Evolutionary conservation across 1,140 invertebrate species (phyloP).

Genomic region (Mesaphorura yosii): DNA sequence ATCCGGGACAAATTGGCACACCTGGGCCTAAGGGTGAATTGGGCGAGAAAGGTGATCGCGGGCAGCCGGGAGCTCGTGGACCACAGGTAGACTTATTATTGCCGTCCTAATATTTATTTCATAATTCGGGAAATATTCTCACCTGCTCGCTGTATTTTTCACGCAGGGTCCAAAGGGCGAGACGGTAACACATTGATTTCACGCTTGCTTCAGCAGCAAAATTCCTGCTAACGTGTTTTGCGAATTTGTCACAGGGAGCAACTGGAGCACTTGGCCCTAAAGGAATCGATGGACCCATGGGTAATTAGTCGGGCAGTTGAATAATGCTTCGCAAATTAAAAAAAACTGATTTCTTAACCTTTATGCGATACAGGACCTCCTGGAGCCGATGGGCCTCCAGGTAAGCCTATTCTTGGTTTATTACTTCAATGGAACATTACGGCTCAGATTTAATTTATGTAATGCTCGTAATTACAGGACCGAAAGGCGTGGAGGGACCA

Average conservation of each 20-base stretch:
- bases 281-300: constrained; percentile 32
- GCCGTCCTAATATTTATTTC: too few relatives aligned
- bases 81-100: constrained; percentile 47
- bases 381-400: constrained; percentile 44
- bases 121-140: too few relatives aligned
- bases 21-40: constrained; percentile 55
- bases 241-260: constrained; percentile 30
- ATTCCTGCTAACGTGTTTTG: constrained; percentile 8
- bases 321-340: too few relatives aligned
- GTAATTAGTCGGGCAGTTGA: neutral
- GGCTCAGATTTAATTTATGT: neutral
- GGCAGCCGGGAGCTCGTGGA: constrained; percentile 35
- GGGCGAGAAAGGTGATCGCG: constrained; percentile 55
- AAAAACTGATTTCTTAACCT: too few relatives aligned
- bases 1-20: constrained; percentile 36
- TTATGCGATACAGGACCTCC: neutral
- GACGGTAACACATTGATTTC: constrained; percentile 31
- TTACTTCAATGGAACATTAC: neutral
- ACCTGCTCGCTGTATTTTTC: too few relatives aligned
- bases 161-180: constrained; percentile 53
- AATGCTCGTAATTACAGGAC: constrained; percentile 1
- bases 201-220: constrained; percentile 38
- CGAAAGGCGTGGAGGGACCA: constrained; percentile 33
- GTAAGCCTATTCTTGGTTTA: constrained; percentile 39
- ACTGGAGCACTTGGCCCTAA: constrained; percentile 35